These are phyloP conservation scores for Glaucidium brasilianum DNA, from an alignment of 2,113 vertebrate species.

Conservation along the genomic window DNA sequence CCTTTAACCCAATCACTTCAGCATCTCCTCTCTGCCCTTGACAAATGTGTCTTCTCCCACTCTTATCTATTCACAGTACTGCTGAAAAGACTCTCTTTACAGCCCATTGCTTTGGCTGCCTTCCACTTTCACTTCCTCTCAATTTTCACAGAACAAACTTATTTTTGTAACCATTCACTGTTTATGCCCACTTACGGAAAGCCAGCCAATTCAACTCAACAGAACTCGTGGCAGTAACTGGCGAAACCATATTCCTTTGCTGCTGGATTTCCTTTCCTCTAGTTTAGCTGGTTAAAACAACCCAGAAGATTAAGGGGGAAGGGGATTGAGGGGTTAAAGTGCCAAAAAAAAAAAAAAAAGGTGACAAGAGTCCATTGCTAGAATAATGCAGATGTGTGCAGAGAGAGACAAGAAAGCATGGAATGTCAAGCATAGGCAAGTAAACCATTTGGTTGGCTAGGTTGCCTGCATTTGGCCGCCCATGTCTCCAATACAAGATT, in stretches of 20 bases:
- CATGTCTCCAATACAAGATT: background rate
- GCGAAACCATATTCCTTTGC: background rate
- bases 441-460: background rate
- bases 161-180: slow-evolving; percentile 29
- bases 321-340: background rate
- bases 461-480: background rate
- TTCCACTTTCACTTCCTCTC: slow-evolving; percentile 12
- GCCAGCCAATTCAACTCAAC: background rate
- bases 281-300: background rate
- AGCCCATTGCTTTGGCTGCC: background rate
- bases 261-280: background rate
- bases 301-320: background rate
- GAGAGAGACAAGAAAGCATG: fast-evolving
- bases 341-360: too few relatives aligned
- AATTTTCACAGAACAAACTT: slow-evolving; percentile 7
- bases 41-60: background rate
- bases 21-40: background rate
- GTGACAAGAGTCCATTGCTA: background rate
- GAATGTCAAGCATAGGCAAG: background rate
- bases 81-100: slow-evolving; percentile 7
- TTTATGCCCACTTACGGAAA: background rate
- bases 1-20: background rate
- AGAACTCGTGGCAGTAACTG: background rate
- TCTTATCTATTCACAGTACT: slow-evolving; percentile 8
- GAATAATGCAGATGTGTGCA: background rate